Evolutionary conservation across 2,113 vertebrate genomes (phyloP).

Genomic region (Nesoenas mayeri): DNA sequence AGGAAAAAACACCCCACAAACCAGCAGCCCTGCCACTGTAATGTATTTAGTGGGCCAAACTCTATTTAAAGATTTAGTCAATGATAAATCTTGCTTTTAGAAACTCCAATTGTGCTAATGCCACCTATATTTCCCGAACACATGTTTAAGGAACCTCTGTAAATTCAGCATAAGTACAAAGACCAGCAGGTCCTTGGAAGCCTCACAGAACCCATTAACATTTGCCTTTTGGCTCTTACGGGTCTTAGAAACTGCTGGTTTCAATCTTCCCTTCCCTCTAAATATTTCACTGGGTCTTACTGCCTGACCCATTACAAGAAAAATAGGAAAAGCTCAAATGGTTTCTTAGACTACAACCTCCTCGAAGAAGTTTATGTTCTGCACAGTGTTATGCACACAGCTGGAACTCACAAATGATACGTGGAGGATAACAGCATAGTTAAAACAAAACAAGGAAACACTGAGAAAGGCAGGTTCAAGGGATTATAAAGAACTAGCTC

Average conservation of each 20-base stretch:
- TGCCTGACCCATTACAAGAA: slow-evolving; percentile 50
- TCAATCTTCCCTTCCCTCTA: slow-evolving; percentile 49
- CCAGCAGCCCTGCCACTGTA: not conserved
- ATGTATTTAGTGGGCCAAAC: not conserved
- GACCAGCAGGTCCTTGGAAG: slow-evolving; percentile 64
- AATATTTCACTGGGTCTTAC: slow-evolving; percentile 45
- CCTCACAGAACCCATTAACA: slow-evolving; percentile 60
- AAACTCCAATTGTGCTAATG: slow-evolving; percentile 16
- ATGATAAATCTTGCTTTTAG: slow-evolving; percentile 29
- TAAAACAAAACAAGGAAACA: slow-evolving; percentile 34
- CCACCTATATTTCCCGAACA: slow-evolving; percentile 51
- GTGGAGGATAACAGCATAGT: slow-evolving; percentile 28
- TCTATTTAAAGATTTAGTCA: not conserved
- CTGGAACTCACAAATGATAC: slow-evolving; percentile 52
- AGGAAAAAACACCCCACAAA: not conserved
- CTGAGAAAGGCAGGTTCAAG: slow-evolving; percentile 18
- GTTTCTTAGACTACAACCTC: slow-evolving; percentile 50
- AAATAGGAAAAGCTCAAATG: slow-evolving; percentile 38
- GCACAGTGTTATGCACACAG: slow-evolving; percentile 51
- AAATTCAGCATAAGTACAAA: slow-evolving; percentile 44
- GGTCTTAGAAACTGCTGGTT: slow-evolving; percentile 33
- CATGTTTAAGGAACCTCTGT: slow-evolving; percentile 41
- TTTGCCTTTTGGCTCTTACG: slow-evolving; percentile 50
- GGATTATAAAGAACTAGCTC: slow-evolving; percentile 25
- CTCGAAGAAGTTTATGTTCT: slow-evolving; percentile 15